Base-by-base conservation (phyloP, 2,113 vertebrate species). In the Eublepharis macularius region DNA sequence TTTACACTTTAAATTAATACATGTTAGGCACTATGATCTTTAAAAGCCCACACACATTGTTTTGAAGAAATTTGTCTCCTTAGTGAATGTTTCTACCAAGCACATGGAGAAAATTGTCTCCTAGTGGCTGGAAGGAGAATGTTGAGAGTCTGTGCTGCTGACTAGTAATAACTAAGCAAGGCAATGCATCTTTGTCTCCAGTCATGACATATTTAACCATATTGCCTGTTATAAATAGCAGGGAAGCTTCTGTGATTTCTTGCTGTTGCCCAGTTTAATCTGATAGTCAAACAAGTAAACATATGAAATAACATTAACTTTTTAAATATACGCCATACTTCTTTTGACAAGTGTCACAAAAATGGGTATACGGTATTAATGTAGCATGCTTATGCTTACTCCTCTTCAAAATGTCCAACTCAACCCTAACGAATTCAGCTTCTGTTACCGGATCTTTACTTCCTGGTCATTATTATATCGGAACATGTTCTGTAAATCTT, bases 371-470 rank as follows among this genome's bases (percentile, higher is more conserved):
- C 57, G 10, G 2, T 74, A 34, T 21, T n/a, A 32, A 66, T 80
- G 43, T 60, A 72, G 34, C 13, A 7, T 82, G 69, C 36, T 60
- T 43, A 82, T 32, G 24, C 32, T 47, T 69, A 66, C 14, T 54
- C 26, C 43, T 72, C n/a, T 83, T 24, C 21, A 45, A 47, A n/a
- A 54, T 19, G 10, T 43, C n/a, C 76, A 34, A 47, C 32, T 47
- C 6, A 36, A 13, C 24, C 69, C 14, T 72, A 41, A 82, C 57
- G 68, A 72, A 54, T 72, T 72, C 54, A 70, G 26, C 36, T 32
- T 72, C 68, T 74, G 54, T 76, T 66, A 65, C 82, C 57, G 68
- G 82, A 83, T 65, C 49, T 72, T 41, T 73, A 49, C 68, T 82
- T 82, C 80, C 80, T 54, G 80, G 68, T 54, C 36, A 29, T 32